Evolutionary conservation across 2,888 invertebrate genomes (phyloP).

Genomic region (Mesodorylaimus sp.): DNA sequence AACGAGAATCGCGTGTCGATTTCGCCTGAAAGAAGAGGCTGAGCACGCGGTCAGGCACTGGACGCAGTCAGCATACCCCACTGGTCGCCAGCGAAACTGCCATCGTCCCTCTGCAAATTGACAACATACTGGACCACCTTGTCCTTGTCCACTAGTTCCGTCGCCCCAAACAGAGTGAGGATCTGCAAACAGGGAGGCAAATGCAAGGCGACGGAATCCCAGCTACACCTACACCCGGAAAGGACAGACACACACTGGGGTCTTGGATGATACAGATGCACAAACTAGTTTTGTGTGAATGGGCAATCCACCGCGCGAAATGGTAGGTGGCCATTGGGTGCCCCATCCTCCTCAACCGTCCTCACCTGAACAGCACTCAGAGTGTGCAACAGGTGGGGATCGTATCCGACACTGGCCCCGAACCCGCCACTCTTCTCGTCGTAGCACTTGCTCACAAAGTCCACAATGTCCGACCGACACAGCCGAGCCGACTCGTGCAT

Average conservation of each 20-base stretch:
- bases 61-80: constrained; percentile 47
- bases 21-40: constrained; percentile 43
- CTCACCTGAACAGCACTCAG: constrained; percentile 72
- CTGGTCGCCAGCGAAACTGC: constrained; percentile 82
- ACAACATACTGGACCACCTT: constrained; percentile 59
- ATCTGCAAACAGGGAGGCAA: too few species aligned
- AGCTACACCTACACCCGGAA: too few species aligned
- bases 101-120: constrained; percentile 68
- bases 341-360: too few species aligned
- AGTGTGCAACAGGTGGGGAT: constrained; percentile 85
- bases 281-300: too few species aligned
- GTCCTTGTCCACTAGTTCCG: constrained; percentile 58
- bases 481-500: constrained; percentile 54
- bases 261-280: too few species aligned
- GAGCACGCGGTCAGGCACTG: neutral
- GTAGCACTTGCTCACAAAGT: constrained; percentile 66
- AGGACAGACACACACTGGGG: too few species aligned
- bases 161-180: constrained; percentile 39
- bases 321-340: too few species aligned
- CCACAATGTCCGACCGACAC: constrained; percentile 58
- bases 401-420: constrained; percentile 68
- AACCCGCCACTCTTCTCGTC: constrained; percentile 64
- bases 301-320: too few species aligned
- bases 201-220: too few species aligned
- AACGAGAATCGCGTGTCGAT: constrained; percentile 91